Evolutionary conservation across 2,797 vertebrate genomes (phyloP), one percentile per base, ranked within the genome.

Genomic region (Eulemur coronatus): DNA sequence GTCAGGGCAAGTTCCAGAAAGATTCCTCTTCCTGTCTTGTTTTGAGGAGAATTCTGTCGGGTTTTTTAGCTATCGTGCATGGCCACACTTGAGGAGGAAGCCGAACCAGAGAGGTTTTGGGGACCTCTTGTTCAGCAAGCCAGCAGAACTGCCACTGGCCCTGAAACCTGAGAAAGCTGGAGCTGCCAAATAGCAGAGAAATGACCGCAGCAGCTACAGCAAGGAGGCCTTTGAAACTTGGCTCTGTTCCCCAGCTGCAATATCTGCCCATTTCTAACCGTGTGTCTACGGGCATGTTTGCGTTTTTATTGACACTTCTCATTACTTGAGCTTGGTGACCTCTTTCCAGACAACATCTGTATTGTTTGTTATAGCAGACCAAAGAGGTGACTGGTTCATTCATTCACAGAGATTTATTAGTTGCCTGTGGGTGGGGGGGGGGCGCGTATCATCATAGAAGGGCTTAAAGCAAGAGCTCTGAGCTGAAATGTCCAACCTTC

Each of bases 261-360:
- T 12, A 15, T 35, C 43, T 78, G 89, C 9, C 76, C 4, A 5
- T 80, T 84, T 91, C 69, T 50, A 69, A 67, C 63, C 72, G 20
- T 61, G 46, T 33, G n/a, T 76, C 18, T 10, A 65, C 96, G 82
- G 48, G 1, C 43, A 33, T 76, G 65, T 61, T 86, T 76, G 46
- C 33, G 72, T 69, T 78, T 63, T 81, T 67, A 24, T 72, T 84
- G 88, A 89, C 5, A 57, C 30, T 94, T 92, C 38, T 38, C 14
- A 10, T 95, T 46, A 82, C 50, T 89, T 89, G 78, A 93, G 86
- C 84, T 81, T 80, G 41, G 63, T 76, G 93, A 91, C 73, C 69
- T 75, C 78, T 91, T 93, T 81, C 75, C 59, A 95, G 82, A 84
- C 6, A 93, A 70, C 63, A 91, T 84, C 57, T 84, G 79, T 89